Percentiles rank a stretch among this genome's conserved stretches.
These are phyloP conservation scores for Pelochelys cantorii DNA, from an alignment of 2,797 vertebrate genomes.

Conservation along the genomic window DNA sequence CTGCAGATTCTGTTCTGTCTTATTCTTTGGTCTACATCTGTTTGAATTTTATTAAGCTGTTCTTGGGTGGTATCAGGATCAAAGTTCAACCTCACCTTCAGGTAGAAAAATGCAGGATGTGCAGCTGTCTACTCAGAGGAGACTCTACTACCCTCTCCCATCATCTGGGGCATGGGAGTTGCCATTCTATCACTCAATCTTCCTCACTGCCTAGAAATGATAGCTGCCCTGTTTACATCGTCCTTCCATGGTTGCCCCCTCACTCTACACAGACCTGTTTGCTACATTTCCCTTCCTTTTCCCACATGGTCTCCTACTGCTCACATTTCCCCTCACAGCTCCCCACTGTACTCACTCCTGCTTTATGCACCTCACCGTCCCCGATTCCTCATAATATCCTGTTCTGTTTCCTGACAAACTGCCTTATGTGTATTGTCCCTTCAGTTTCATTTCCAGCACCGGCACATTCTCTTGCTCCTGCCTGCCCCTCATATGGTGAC, in stretches of 20 bases:
- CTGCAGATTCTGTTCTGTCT: neutral
- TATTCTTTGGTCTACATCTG: neutral
- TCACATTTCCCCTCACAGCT: neutral
- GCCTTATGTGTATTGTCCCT: neutral
- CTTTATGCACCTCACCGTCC: rapidly evolving
- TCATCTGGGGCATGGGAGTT: neutral
- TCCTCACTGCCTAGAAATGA: neutral
- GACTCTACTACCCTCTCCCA: neutral
- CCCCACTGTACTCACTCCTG: neutral
- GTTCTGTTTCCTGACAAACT: rapidly evolving
- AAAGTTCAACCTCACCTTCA: neutral
- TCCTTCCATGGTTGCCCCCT: neutral
- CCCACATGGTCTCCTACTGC: rapidly evolving
- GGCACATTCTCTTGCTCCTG: neutral
- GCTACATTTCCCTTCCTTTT: neutral
- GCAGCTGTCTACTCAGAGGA: neutral
- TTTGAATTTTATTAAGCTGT: neutral
- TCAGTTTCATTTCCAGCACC: neutral
- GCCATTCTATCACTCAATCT: neutral
- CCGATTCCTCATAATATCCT: neutral
- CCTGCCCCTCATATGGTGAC: neutral
- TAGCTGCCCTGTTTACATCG: neutral
- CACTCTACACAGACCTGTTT: rapidly evolving
- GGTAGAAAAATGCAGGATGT: neutral
- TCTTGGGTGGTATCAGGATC: neutral